A percentile compares a stretch with the other conserved stretches of the same genome.
Conservation (phyloP, 2,797 vertebrate species). For the Remorina albescens region DNA sequence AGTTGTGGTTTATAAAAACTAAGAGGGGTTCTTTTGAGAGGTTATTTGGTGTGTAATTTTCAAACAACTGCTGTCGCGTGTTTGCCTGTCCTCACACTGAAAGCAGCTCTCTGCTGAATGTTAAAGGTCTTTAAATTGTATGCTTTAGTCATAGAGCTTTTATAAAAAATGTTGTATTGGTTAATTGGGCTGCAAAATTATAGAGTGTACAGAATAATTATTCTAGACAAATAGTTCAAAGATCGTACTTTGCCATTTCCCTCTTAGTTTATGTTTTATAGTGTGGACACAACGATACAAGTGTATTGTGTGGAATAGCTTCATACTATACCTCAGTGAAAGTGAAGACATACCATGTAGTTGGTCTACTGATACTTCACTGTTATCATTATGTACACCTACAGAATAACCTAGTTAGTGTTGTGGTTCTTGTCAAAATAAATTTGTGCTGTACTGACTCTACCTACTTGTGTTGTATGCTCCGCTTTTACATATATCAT, state of each 20-base stretch:
- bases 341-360: no score
- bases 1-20: slow-evolving; percentile 20
- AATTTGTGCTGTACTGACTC: background rate
- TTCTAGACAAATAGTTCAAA: background rate
- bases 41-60: background rate
- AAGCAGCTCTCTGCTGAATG: background rate
- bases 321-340: no score
- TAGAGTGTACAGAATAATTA: background rate
- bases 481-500: background rate
- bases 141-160: background rate
- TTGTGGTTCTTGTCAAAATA: background rate
- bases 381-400: background rate
- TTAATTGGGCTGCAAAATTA: background rate
- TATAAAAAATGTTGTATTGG: background rate
- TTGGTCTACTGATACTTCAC: slow-evolving; percentile 8
- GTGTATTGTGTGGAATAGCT: slow-evolving; percentile 18
- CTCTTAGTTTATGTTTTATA: background rate
- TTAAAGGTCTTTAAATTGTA: background rate
- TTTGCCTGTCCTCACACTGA: background rate
- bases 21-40: background rate
- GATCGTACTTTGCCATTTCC: background rate
- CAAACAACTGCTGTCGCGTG: background rate
- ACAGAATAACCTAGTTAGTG: background rate
- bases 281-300: background rate
- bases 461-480: background rate